phyloP scores from a whole-genome alignment of 1,140 invertebrate species.

The Caenorhabditis latens region DNA sequence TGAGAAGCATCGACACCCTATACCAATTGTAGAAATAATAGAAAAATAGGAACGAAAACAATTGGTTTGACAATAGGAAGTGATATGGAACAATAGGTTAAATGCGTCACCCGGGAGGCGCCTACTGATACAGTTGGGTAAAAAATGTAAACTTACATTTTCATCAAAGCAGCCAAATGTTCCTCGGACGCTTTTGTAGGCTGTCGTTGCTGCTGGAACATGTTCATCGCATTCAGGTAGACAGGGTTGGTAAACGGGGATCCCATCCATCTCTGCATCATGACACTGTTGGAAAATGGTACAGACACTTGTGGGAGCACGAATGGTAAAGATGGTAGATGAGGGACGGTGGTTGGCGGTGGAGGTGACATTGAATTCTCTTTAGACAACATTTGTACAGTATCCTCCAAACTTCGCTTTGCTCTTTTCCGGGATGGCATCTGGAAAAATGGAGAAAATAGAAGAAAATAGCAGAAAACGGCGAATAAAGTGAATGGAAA shows the following conservation, averaged over 20 bases:
- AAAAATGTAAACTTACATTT: conserved; percentile 36
- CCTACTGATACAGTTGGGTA: conserved; percentile 52
- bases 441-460: neutral
- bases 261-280: conserved; percentile 15
- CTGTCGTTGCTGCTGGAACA: neutral
- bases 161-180: conserved; percentile 17
- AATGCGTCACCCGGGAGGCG: conserved; percentile 44
- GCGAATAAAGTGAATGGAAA: neutral
- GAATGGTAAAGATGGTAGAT: neutral
- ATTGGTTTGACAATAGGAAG: neutral
- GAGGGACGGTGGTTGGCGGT: neutral
- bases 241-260: neutral
- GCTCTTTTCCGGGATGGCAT: conserved; percentile 44
- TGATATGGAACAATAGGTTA: neutral
- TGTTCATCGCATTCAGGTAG: conserved; percentile 34
- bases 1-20: neutral
- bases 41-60: neutral
- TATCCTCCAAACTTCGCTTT: conserved; percentile 48
- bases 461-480: neutral
- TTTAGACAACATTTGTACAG: conserved; percentile 42
- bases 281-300: neutral
- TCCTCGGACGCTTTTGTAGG: conserved; percentile 3
- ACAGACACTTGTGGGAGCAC: neutral
- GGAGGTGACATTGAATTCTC: conserved; percentile 18
- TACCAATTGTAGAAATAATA: neutral